Conservation (phyloP, 2,797 vertebrate genomes). For the Cuculus canorus region DNA sequence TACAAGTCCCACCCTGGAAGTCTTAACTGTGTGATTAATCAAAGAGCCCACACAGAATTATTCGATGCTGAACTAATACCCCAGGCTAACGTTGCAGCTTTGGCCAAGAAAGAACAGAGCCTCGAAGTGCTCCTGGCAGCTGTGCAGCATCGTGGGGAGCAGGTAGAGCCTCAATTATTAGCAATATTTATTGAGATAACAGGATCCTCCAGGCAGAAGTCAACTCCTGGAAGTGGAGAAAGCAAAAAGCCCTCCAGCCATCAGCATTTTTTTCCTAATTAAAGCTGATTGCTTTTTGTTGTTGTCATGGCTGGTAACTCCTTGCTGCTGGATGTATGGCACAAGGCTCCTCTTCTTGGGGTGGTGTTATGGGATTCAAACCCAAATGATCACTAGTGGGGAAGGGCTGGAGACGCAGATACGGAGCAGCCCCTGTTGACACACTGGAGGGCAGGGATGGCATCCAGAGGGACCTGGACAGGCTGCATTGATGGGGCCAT, state of each 20-base stretch:
- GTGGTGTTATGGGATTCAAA: not conserved
- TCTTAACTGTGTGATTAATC: not conserved
- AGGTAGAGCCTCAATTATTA: conserved; percentile 28
- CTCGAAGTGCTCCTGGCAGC: not conserved
- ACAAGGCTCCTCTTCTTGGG: not conserved
- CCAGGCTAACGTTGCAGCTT: not conserved
- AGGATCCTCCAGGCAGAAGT: conserved; percentile 29
- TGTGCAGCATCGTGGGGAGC: not conserved
- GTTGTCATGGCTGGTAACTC: not conserved
- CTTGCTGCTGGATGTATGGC: not conserved
- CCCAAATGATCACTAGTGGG: not conserved
- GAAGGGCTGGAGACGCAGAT: not conserved
- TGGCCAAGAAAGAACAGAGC: not conserved
- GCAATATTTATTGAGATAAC: conserved; percentile 40
- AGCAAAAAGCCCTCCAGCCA: conserved; percentile 1
- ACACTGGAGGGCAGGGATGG: too few relatives aligned
- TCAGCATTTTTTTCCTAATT: conserved; percentile 14
- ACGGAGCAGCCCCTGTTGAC: not conserved
- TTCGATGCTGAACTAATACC: not conserved
- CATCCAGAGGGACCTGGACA: too few relatives aligned
- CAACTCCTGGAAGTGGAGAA: not conserved
- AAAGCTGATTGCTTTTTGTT: not conserved
- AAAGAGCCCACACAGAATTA: not conserved
- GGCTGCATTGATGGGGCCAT: too few relatives aligned
- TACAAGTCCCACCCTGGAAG: not conserved